phyloP scores from a whole-genome alignment of 2,113 vertebrate species.

The Dunckerocampus dactyliophorus region DNA sequence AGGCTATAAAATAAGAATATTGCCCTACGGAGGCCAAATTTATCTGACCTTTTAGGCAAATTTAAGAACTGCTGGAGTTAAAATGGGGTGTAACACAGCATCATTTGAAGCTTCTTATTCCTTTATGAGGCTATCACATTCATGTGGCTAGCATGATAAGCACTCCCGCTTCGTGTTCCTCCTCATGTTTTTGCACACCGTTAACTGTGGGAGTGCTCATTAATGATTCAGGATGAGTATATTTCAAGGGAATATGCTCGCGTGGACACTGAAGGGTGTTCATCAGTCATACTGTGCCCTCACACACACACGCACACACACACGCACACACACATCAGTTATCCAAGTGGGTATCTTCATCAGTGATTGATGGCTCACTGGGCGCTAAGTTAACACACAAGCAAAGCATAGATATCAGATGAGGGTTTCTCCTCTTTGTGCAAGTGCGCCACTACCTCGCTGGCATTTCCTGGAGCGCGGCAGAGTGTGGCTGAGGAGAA shows the following conservation, averaged over 20 bases:
- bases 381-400: conserved; percentile 46
- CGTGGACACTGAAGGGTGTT: conserved; percentile 32
- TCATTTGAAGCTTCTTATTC: neutral
- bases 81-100: neutral
- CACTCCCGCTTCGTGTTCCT: conserved; percentile 6
- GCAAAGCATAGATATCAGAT: conserved; percentile 59
- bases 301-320: neutral
- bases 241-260: conserved; percentile 29
- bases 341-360: conserved; percentile 52
- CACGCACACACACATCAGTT: neutral
- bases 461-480: conserved; percentile 74
- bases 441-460: conserved; percentile 51
- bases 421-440: conserved; percentile 52
- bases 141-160: conserved; percentile 7
- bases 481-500: conserved; percentile 71
- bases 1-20: too few relatives aligned
- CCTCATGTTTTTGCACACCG: conserved; percentile 29
- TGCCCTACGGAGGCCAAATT: neutral
- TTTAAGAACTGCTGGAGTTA: neutral
- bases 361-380: conserved; percentile 66
- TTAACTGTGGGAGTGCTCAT: conserved; percentile 29
- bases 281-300: conserved; percentile 28
- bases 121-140: neutral
- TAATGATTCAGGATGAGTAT: conserved; percentile 48
- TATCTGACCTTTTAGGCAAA: too few relatives aligned